phyloP scores from a whole-genome alignment of 2,797 vertebrate species.

The Onychomys leucogaster region DNA sequence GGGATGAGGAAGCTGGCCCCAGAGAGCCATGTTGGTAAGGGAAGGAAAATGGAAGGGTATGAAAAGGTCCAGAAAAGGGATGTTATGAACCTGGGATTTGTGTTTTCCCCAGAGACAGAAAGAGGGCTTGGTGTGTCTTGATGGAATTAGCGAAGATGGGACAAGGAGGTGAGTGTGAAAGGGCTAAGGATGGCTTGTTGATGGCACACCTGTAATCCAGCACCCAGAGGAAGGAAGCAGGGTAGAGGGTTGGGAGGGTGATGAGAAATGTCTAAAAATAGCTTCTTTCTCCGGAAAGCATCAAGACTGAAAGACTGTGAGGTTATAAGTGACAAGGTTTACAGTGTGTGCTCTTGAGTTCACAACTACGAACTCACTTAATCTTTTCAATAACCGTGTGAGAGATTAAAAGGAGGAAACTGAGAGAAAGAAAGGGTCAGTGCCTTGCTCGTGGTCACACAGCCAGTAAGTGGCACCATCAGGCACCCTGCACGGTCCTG shows the following conservation, averaged over 20 bases:
- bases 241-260: too few relatives aligned
- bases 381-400: background rate
- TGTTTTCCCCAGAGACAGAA: background rate
- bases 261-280: too few relatives aligned
- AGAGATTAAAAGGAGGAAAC: conserved; percentile 42
- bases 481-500: background rate
- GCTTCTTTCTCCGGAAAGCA: background rate
- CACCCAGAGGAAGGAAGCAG: background rate
- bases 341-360: background rate
- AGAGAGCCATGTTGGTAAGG: background rate
- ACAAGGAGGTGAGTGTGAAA: fast-evolving
- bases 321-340: background rate
- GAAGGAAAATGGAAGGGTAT: background rate
- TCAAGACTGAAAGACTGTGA: background rate
- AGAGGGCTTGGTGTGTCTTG: background rate
- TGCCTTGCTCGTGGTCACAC: background rate
- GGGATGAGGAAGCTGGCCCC: background rate
- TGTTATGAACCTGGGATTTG: background rate
- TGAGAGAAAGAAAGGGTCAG: background rate
- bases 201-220: background rate
- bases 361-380: background rate
- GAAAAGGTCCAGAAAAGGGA: background rate
- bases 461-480: background rate
- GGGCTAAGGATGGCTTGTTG: background rate
- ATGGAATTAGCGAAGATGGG: fast-evolving